phyloP scores from a whole-genome alignment of 2,113 vertebrate genomes.

The Physeter macrocephalus region DNA sequence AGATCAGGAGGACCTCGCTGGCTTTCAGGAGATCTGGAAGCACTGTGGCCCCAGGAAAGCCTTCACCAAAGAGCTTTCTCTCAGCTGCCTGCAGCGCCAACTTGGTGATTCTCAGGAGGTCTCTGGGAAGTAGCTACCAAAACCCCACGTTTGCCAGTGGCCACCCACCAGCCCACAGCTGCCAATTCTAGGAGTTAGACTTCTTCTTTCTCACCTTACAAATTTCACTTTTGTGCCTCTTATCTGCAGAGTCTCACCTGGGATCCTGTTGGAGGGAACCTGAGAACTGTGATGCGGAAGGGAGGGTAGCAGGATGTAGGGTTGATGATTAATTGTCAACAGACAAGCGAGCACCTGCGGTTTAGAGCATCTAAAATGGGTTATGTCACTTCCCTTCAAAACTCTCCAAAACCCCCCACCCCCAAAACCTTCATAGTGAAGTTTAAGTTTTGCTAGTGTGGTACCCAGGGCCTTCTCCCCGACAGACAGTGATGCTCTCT shows the following conservation, averaged over 20 bases:
- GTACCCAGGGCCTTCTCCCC: neutral
- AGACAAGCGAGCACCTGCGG: neutral
- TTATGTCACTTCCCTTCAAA: neutral
- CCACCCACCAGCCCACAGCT: neutral
- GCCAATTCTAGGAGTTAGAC: neutral
- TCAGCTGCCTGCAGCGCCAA: neutral
- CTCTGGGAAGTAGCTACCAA: neutral
- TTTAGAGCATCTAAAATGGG: neutral
- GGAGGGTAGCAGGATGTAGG: neutral
- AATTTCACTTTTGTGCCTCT: neutral
- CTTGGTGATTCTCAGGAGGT: neutral
- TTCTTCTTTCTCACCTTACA: neutral
- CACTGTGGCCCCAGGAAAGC: neutral
- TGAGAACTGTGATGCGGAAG: neutral
- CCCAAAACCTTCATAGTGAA: neutral
- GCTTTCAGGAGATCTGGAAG: neutral
- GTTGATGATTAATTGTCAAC: neutral
- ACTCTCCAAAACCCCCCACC: neutral
- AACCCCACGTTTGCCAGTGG: neutral
- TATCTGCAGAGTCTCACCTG: neutral
- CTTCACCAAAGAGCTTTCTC: neutral
- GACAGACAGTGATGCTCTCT: neutral
- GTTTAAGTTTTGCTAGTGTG: neutral
- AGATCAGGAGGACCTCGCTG: neutral
- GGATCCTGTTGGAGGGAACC: neutral